Evolutionary conservation across 2,797 vertebrate genomes (phyloP), one percentile per base, ranked within the genome.

Genomic region (Philypnodon macrostomus): DNA sequence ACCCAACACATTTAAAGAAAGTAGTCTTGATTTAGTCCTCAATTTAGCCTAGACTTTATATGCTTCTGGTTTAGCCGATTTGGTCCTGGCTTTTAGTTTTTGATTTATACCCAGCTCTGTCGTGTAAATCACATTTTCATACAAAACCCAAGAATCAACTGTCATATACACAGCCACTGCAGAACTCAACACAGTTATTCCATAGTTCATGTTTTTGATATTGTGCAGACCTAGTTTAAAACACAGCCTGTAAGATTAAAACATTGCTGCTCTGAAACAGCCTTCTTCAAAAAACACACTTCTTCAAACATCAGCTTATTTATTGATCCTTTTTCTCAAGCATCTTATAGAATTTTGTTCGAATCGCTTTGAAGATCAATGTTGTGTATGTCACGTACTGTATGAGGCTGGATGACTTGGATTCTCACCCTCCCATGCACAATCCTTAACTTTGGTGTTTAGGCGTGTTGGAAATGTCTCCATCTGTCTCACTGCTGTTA

Each of bases 401-500:
- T 64, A 50, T 41, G 30, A 16, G n/a, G 38, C 40, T 59, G 41
- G 59, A 52, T 38, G 51, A 57, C 11, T 23, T 29, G 32, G 30
- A n/a, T 37, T 30, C 16, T 45, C 39, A 39, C 4, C 19, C 53
- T 34, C 67, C 39, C 47, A 52, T 62, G 34, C 42, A 13, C 37
- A 14, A 16, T 81, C 75, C 80, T 90, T 92, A 85, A 72, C 48
- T 39, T 0, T 45, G 39, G 7, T 17, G 52, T 56, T 59, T 83
- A 97, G 94, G 63, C 90, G 72, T 49, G 72, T 90, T 60, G 91
- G 89, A 62, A 83, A 82, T 0, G 79, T 94, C 56, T 88, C 85
- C 47, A 67, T 95, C 64, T 94, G 91, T 61, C 69, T 92, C 41
- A 85, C 87, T n/a, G 93, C 95, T 74, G 88, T 94, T 16, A 41